Percentiles rank a stretch among this genome's conserved stretches.
phyloP scores from a whole-genome alignment of 2,888 invertebrate genomes.

The Griposia aprilina region DNA sequence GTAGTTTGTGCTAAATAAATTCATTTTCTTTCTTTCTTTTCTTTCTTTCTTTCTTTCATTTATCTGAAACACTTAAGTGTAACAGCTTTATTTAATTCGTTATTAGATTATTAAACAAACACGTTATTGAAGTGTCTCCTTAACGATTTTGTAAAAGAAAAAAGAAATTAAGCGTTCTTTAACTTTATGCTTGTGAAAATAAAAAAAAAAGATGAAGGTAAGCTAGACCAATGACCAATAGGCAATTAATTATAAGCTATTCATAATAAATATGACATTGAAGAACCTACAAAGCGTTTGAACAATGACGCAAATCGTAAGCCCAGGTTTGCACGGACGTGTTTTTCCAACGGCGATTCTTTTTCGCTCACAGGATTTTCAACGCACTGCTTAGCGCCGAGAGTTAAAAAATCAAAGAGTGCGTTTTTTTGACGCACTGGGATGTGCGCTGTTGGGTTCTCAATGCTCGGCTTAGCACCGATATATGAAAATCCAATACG shows the following conservation, averaged over 20 bases:
- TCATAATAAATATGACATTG: constrained; percentile 57
- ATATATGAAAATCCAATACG: too few relatives aligned
- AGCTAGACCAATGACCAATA: constrained; percentile 22
- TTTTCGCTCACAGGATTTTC: too few relatives aligned
- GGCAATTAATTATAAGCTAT: constrained; percentile 36
- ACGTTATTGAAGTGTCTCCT: neutral
- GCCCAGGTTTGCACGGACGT: too few relatives aligned
- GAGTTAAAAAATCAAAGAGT: too few relatives aligned
- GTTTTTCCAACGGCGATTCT: too few relatives aligned
- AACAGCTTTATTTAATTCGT: neutral
- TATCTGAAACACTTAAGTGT: neutral
- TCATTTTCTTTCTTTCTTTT: too few relatives aligned
- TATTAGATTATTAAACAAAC: neutral
- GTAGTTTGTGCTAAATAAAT: too few relatives aligned
- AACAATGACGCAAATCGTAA: constrained; percentile 60
- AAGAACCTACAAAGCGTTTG: constrained; percentile 55
- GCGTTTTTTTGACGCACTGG: too few relatives aligned
- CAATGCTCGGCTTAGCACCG: too few relatives aligned
- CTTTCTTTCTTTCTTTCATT: too few relatives aligned
- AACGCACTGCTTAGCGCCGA: too few relatives aligned
- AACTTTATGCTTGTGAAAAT: neutral
- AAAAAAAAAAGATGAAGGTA: constrained; percentile 6
- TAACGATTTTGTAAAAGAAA: neutral
- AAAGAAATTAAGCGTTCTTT: neutral
- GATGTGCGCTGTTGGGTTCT: too few relatives aligned